Evolutionary conservation across 2,797 vertebrate genomes (phyloP).

Genomic region (Leptoclinus maculatus): DNA sequence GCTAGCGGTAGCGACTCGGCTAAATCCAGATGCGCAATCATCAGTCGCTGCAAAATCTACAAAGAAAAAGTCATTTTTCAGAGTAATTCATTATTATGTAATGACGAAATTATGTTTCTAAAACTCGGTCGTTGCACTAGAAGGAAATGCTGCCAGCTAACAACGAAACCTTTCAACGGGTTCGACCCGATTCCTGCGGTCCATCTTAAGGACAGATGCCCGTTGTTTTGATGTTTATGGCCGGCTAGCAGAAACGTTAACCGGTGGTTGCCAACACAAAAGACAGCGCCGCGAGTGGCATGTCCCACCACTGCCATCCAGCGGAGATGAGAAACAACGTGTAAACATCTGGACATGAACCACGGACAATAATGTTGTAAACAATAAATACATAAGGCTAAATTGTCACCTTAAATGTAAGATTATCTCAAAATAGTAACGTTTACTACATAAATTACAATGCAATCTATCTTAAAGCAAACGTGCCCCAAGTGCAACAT

Average conservation of each 20-base stretch:
- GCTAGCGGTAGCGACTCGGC: conserved; percentile 39
- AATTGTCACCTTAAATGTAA: no score
- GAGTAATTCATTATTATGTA: neutral
- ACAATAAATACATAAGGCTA: neutral
- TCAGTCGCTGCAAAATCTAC: conserved; percentile 33
- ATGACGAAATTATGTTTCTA: neutral
- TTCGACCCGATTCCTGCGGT: neutral
- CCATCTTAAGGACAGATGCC: conserved; percentile 27
- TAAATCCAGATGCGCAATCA: conserved; percentile 79
- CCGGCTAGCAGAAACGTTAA: conserved; percentile 20
- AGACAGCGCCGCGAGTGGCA: conserved; percentile 23
- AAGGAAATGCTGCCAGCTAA: neutral
- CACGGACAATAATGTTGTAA: neutral
- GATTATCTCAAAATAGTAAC: neutral
- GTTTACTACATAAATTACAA: neutral
- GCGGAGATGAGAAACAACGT: conserved; percentile 23
- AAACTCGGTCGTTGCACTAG: neutral
- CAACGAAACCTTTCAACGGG: neutral
- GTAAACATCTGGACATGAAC: conserved; percentile 44
- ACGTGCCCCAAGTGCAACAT: neutral
- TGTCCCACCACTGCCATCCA: conserved; percentile 55
- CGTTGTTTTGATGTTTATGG: conserved; percentile 68
- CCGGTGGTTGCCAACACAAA: conserved; percentile 72
- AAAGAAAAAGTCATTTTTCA: conserved; percentile 1
- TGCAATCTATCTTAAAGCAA: neutral